Evolutionary conservation across 2,888 invertebrate species (phyloP).

Genomic region (Drosophila seclusa): DNA sequence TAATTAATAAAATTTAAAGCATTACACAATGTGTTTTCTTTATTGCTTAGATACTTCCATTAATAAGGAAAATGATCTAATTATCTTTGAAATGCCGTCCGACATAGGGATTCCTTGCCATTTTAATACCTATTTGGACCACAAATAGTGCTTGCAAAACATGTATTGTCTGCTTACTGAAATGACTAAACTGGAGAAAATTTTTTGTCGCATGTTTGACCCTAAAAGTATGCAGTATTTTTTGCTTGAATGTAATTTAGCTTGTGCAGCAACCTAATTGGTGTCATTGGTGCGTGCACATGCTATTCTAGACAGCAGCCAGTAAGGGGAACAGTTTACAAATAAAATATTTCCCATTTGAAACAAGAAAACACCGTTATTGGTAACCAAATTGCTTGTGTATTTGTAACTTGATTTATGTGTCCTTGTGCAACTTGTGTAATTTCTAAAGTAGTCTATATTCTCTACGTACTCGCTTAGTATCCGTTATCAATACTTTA

Average conservation of each 20-base stretch:
- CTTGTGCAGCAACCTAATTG: neutral
- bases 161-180: no score
- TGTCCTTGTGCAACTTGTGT: neutral
- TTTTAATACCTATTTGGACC: neutral
- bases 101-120: neutral
- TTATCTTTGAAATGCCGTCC: neutral
- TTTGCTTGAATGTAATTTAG: neutral
- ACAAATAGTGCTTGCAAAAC: no score
- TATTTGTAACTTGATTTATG: neutral
- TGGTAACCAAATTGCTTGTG: neutral
- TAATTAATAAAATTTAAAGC: neutral
- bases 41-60: neutral
- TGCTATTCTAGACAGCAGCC: neutral
- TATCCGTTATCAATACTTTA: neutral
- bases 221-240: neutral
- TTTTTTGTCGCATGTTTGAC: fast-evolving
- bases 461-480: neutral
- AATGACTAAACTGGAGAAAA: neutral
- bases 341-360: neutral
- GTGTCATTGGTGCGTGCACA: neutral
- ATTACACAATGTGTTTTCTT: neutral
- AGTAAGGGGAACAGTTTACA: neutral
- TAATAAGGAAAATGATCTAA: neutral
- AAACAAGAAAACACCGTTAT: neutral
- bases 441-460: neutral